Conservation (phyloP, 2,888 invertebrate genomes). For the Microdon myrmicae region DNA sequence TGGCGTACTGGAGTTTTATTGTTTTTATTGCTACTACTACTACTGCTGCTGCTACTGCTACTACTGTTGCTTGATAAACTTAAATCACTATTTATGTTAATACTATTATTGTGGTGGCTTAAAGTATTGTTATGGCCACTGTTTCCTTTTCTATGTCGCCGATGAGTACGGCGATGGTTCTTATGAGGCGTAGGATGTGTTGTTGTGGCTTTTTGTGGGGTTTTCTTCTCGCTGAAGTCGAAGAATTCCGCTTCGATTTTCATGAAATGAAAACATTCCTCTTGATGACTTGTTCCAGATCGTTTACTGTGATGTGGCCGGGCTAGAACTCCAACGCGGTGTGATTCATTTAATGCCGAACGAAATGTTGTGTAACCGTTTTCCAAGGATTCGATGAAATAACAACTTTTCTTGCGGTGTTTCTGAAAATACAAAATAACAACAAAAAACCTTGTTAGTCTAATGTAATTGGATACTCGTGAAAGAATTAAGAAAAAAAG, state of each 20-base stretch:
- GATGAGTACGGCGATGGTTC: constrained; percentile 54
- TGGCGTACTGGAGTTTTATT: constrained; percentile 58
- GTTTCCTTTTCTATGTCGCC: constrained; percentile 31
- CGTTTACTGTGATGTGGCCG: constrained; percentile 60
- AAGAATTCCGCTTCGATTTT: constrained; percentile 57
- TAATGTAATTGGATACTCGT: too few relatives aligned
- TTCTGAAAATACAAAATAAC: constrained; percentile 54
- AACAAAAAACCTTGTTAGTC: neutral
- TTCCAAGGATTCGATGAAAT: constrained; percentile 61
- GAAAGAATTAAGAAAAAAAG: too few relatives aligned
- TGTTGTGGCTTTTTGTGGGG: constrained; percentile 21
- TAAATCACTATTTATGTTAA: constrained; percentile 53
- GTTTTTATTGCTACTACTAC: constrained; percentile 59
- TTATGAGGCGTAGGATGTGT: constrained; percentile 21
- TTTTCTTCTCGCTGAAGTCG: constrained; percentile 24
- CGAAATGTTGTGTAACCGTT: constrained; percentile 59
- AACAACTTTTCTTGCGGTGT: constrained; percentile 61
- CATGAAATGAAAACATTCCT: constrained; percentile 59
- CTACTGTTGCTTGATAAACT: constrained; percentile 24
- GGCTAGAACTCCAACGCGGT: constrained; percentile 61
- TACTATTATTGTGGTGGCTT: constrained; percentile 37
- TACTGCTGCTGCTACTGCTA: constrained; percentile 14
- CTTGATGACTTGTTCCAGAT: constrained; percentile 53
- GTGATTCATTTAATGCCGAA: constrained; percentile 58
- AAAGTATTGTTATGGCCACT: constrained; percentile 41